These are phyloP conservation scores for Pogonus chalceus DNA, from an alignment of 1,140 invertebrate species.

Conservation along the genomic window DNA sequence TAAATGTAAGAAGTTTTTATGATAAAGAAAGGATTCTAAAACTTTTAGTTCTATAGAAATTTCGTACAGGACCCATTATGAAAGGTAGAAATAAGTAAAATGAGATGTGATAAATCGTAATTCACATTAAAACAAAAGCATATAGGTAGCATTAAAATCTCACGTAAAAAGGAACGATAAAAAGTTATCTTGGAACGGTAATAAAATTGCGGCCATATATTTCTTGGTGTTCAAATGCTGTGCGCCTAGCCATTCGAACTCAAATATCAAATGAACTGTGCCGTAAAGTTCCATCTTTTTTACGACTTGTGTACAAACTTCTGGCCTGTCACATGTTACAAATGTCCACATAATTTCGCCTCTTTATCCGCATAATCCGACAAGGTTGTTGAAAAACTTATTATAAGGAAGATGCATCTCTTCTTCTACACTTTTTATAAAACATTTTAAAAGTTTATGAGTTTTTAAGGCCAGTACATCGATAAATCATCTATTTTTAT, in stretches of 20 bases:
- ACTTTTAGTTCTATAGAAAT: too few species aligned
- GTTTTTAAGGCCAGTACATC: too few species aligned
- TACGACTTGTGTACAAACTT: neutral
- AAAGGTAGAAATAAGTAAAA: neutral
- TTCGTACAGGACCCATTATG: too few species aligned
- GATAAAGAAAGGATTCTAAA: too few species aligned
- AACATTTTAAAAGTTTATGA: too few species aligned
- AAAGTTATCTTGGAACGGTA: neutral
- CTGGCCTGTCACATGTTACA: neutral
- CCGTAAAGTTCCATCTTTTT: constrained; percentile 3
- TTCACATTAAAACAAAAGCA: neutral
- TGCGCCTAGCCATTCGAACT: neutral
- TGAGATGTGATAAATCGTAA: neutral
- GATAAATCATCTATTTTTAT: too few species aligned
- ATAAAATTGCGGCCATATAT: neutral
- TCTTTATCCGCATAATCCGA: too few species aligned
- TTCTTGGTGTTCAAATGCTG: neutral
- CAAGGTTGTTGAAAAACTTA: too few species aligned
- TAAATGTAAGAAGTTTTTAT: too few species aligned
- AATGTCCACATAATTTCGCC: neutral
- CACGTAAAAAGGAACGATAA: neutral
- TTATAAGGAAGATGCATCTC: too few species aligned
- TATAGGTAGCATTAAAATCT: neutral
- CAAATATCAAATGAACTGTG: neutral
- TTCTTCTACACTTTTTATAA: too few species aligned